Percentiles rank a stretch among this genome's conserved stretches.
These are phyloP conservation scores for Lepidothrix coronata DNA, from an alignment of 2,113 vertebrate species.

Conservation along the genomic window DNA sequence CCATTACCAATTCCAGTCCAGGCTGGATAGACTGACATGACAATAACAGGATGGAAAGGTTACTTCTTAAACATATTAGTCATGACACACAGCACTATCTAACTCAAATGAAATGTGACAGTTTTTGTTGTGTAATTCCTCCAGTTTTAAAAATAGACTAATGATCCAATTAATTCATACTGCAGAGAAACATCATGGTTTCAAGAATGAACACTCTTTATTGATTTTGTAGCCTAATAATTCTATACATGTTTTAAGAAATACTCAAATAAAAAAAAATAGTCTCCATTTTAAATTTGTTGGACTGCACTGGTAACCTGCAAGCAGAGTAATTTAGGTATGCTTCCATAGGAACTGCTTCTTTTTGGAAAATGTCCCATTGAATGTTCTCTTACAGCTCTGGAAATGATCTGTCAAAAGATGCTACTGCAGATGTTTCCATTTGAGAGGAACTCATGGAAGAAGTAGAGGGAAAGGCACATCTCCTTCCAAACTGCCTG, in stretches of 20 bases:
- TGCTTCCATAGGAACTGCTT: not conserved
- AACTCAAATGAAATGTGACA: not conserved
- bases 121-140: not conserved
- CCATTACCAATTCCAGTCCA: not conserved
- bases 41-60: not conserved
- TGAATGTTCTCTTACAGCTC: not conserved
- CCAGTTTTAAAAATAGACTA: not conserved
- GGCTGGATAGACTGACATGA: not conserved
- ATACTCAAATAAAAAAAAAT: not conserved
- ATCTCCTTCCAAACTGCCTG: not conserved
- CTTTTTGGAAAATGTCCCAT: not conserved
- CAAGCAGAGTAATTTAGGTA: not conserved
- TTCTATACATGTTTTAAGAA: not conserved
- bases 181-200: not conserved
- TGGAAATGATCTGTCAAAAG: not conserved
- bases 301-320: fast-evolving
- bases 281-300: not conserved
- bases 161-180: not conserved
- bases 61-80: not conserved
- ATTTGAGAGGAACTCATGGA: not conserved
- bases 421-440: not conserved
- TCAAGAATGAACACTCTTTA: not conserved
- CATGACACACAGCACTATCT: not conserved
- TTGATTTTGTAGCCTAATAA: not conserved
- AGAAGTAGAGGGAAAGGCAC: not conserved